These are phyloP conservation scores for Drosophila koepferae DNA, from an alignment of 2,888 invertebrate genomes.

Conservation along the genomic window DNA sequence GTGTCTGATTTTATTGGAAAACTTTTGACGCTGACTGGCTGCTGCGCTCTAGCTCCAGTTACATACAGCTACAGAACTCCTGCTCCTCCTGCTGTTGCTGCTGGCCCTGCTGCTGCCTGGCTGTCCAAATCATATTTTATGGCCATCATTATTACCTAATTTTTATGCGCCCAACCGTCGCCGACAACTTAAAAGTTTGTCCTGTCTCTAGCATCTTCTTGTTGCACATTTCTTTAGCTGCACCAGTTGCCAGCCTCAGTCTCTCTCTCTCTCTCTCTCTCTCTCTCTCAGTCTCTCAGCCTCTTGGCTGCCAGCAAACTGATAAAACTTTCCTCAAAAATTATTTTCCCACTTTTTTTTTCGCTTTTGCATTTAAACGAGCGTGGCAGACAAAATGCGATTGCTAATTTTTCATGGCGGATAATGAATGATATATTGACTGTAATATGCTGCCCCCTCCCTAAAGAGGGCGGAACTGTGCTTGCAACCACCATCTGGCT, in stretches of 20 bases:
- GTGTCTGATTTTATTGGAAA: slow-evolving; percentile 79
- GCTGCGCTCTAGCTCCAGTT: background rate
- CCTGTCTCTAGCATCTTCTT: slow-evolving; percentile 44
- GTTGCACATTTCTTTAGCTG: slow-evolving; percentile 66
- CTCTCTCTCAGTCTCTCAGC: background rate
- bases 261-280: background rate
- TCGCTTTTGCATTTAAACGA: slow-evolving; percentile 67
- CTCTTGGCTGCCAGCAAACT: slow-evolving; percentile 61
- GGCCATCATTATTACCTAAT: slow-evolving; percentile 80
- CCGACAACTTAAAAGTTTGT: slow-evolving; percentile 62
- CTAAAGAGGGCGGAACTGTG: background rate
- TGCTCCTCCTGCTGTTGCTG: background rate
- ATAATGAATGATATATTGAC: slow-evolving; percentile 80
- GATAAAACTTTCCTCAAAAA: slow-evolving; percentile 74
- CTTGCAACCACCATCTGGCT: slow-evolving; percentile 3
- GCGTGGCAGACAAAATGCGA: slow-evolving; percentile 75
- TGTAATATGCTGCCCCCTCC: slow-evolving; percentile 51
- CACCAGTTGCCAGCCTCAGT: slow-evolving; percentile 16
- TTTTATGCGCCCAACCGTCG: slow-evolving; percentile 65
- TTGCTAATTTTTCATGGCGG: slow-evolving; percentile 79
- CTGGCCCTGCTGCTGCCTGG: background rate
- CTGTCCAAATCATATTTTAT: slow-evolving; percentile 77
- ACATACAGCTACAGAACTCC: background rate
- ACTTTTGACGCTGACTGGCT: slow-evolving; percentile 53
- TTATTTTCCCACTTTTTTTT: slow-evolving; percentile 26